A percentile compares a stretch with the other conserved stretches of the same genome.
Conservation (phyloP, 2,888 invertebrate species). For the Leptinotarsa haldemani region DNA sequence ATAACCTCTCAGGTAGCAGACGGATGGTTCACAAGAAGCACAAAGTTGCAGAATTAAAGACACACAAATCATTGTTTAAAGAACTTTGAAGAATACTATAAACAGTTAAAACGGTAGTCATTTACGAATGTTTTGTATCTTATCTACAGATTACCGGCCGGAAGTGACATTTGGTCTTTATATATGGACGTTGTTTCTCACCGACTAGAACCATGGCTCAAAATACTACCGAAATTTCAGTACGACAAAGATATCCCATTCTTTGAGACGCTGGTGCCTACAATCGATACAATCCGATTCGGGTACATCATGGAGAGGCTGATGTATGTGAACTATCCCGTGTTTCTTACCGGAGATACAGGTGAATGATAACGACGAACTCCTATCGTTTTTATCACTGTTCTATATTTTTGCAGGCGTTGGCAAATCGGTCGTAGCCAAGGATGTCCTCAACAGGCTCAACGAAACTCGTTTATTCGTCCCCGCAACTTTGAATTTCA, state of each 20-base stretch:
- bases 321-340: slow-evolving; percentile 78
- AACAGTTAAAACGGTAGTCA: too few species aligned
- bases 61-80: too few species aligned
- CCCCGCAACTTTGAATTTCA: slow-evolving; percentile 87
- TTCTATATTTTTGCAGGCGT: slow-evolving; percentile 72
- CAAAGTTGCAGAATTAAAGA: too few species aligned
- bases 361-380: slow-evolving; percentile 64
- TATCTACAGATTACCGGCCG: slow-evolving; percentile 73
- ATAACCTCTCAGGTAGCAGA: too few species aligned
- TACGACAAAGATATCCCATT: slow-evolving; percentile 80
- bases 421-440: slow-evolving; percentile 89
- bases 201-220: slow-evolving; percentile 82
- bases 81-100: too few species aligned
- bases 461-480: slow-evolving; percentile 73
- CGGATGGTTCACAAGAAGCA: too few species aligned
- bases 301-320: slow-evolving; percentile 84
- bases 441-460: slow-evolving; percentile 77
- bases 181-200: slow-evolving; percentile 79
- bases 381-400: not conserved
- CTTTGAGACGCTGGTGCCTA: slow-evolving; percentile 91
- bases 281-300: slow-evolving; percentile 89
- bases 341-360: slow-evolving; percentile 90
- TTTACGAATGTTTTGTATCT: too few species aligned
- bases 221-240: slow-evolving; percentile 78
- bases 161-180: slow-evolving; percentile 80